Base-by-base conservation (phyloP, 2,888 invertebrate species). In the Dolomedes plantarius region DNA sequence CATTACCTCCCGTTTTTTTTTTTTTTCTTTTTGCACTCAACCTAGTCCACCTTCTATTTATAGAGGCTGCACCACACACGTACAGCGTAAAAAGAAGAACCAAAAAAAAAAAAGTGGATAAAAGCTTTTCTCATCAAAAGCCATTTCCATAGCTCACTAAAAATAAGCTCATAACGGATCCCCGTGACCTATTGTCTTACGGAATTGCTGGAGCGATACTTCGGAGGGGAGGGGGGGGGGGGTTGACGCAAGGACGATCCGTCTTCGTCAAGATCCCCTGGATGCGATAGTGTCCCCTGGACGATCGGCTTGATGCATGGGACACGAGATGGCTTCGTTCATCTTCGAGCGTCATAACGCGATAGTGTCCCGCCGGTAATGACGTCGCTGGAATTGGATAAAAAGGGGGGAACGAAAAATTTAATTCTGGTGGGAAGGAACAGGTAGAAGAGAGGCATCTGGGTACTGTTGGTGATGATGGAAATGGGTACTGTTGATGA, bases 181-280 rank as follows among this genome's bases (percentile, higher is more conserved):
- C 6, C 41, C 41, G 41, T 46, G 41, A 46, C 41, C 41, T 46
- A 46, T 46, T 46, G 41, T 46, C 41, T 46, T 46, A 9, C 41
- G 41, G 16, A 46, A 46, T 46, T 46, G 41, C 46, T 16, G 41
- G 41, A 46, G 41, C 41, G n/a, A 46, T 46, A 13, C 41, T 16
- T 46, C 16, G 16, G 16, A 16, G 41, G 46, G 9, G 16, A 16
- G 41, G 16, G 41, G 16, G 41, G 46, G 41, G 16, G 36, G 36
- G 36, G 36, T 5, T 36, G 11, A 11, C 11, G n/a, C n/a, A n/a
- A 27, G n/a, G 23, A 19, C 32, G n/a, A 82, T 82, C 50, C 82
- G 41, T 82, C 82, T 82, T 76, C 75, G 65, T 82, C 82, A 82
- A 81, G 81, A 81, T 76, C 28, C 46, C 31, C 28, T 11, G 28